phyloP scores from a whole-genome alignment of 2,888 invertebrate genomes.

The Hipparchia semele region DNA sequence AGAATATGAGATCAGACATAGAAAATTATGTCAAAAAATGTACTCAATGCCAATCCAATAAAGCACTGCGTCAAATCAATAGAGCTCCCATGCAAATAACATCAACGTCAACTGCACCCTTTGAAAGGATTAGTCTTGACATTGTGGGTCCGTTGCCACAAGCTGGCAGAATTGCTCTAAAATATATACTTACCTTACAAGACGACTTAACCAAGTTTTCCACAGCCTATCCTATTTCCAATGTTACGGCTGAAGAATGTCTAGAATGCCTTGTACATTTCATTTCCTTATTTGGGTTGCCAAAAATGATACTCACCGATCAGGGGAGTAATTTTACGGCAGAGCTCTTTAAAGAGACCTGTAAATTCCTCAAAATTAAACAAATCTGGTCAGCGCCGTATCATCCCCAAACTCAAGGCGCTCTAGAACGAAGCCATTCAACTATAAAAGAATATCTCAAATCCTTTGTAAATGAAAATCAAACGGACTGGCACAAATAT shows the following conservation, averaged over 20 bases:
- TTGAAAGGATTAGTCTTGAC: constrained; percentile 39
- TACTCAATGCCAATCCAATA: constrained; percentile 8
- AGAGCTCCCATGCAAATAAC: constrained; percentile 44
- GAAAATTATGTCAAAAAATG: constrained; percentile 21
- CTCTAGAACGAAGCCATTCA: constrained; percentile 28
- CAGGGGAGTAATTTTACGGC: constrained; percentile 37
- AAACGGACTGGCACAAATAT: constrained; percentile 34
- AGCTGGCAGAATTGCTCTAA: constrained; percentile 34
- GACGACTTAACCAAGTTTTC: constrained; percentile 22
- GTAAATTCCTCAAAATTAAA: constrained; percentile 29
- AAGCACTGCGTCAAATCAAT: constrained; percentile 5
- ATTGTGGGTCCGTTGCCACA: constrained; percentile 44
- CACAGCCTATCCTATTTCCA: constrained; percentile 31
- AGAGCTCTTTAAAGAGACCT: constrained; percentile 26
- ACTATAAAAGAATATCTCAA: constrained; percentile 34
- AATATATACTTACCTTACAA: constrained; percentile 38
- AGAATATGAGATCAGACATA: constrained; percentile 11
- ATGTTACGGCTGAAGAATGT: constrained; percentile 30
- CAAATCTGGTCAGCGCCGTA: constrained; percentile 29
- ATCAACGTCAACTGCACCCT: constrained; percentile 40
- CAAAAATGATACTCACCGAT: constrained; percentile 42
- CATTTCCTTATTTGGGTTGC: constrained; percentile 42
- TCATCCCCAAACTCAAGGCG: constrained; percentile 34
- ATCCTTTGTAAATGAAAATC: constrained; percentile 42
- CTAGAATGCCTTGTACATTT: constrained; percentile 34